Conservation (phyloP, 2,888 invertebrate species). For the Uloborus plumipes region DNA sequence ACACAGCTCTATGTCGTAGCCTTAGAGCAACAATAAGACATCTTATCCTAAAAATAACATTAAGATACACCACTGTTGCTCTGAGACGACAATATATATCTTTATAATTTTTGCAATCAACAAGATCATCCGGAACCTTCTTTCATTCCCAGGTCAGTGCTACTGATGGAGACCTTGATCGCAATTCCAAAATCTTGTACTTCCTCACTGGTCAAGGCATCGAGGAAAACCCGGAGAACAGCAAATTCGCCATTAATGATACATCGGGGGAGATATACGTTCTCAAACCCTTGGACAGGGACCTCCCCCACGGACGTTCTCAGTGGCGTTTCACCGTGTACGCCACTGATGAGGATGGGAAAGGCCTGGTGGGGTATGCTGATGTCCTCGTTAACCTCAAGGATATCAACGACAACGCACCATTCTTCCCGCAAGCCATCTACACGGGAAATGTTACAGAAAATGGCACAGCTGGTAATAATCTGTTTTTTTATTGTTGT, state of each 20-base stretch:
- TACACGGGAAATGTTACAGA: slow-evolving; percentile 67
- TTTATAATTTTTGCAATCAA: not conserved
- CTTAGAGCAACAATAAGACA: too few species aligned
- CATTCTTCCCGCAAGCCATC: slow-evolving; percentile 69
- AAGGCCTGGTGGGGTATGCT: slow-evolving; percentile 94
- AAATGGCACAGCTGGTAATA: slow-evolving; percentile 72
- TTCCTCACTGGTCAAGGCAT: slow-evolving; percentile 95
- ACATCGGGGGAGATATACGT: slow-evolving; percentile 96
- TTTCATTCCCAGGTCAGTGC: slow-evolving; percentile 83
- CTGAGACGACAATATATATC: too few species aligned
- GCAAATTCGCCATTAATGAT: slow-evolving; percentile 95
- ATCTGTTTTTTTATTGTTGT: not conserved
- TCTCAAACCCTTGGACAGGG: slow-evolving; percentile 93
- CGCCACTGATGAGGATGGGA: slow-evolving; percentile 94
- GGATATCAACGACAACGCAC: slow-evolving; percentile 83
- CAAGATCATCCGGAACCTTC: not conserved
- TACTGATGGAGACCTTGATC: slow-evolving; percentile 94
- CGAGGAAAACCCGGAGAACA: slow-evolving; percentile 92
- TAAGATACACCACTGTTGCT: too few species aligned
- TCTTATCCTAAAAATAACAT: too few species aligned
- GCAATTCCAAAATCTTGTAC: slow-evolving; percentile 95
- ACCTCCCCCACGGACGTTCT: slow-evolving; percentile 94
- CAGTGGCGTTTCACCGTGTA: slow-evolving; percentile 96
- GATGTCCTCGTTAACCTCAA: slow-evolving; percentile 97
- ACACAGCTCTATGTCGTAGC: too few species aligned